Evolutionary conservation across 2,888 invertebrate species (phyloP).

Genomic region (Anorthoa munda): DNA sequence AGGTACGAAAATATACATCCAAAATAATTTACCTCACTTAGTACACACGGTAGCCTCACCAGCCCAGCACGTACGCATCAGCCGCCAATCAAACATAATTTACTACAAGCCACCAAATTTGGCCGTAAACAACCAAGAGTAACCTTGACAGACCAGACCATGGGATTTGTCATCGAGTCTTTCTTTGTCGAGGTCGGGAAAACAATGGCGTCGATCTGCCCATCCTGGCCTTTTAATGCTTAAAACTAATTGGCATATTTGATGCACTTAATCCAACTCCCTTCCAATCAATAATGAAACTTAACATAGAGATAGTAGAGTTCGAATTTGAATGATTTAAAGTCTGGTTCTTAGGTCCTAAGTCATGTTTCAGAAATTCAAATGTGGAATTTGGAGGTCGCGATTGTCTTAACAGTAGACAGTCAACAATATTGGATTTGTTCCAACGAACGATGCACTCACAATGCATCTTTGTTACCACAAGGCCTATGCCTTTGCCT

Average conservation of each 20-base stretch:
- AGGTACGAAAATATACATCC: neutral
- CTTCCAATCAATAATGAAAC: conserved; percentile 55
- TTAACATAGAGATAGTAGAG: conserved; percentile 27
- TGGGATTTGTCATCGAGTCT: conserved; percentile 84
- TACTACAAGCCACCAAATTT: conserved; percentile 67
- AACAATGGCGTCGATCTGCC: conserved; percentile 84
- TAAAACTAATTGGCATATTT: conserved; percentile 80
- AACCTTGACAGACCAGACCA: conserved; percentile 85
- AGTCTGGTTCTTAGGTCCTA: conserved; percentile 69
- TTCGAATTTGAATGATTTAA: conserved; percentile 39
- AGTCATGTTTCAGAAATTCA: conserved; percentile 74
- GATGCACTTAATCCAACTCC: conserved; percentile 67
- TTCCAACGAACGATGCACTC: conserved; percentile 84
- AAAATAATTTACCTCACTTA: conserved; percentile 43
- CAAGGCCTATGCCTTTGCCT: conserved; percentile 84
- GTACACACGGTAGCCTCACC: conserved; percentile 49
- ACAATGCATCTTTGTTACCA: conserved; percentile 90
- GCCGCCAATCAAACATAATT: conserved; percentile 66
- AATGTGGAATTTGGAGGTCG: conserved; percentile 90
- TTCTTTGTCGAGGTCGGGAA: conserved; percentile 86
- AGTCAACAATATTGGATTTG: conserved; percentile 88
- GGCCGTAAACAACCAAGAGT: conserved; percentile 70
- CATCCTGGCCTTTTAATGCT: conserved; percentile 84
- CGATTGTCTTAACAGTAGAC: conserved; percentile 79
- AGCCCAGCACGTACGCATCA: conserved; percentile 57